These are phyloP conservation scores for Drosophila borborema DNA, from an alignment of 2,888 invertebrate species.

Conservation along the genomic window DNA sequence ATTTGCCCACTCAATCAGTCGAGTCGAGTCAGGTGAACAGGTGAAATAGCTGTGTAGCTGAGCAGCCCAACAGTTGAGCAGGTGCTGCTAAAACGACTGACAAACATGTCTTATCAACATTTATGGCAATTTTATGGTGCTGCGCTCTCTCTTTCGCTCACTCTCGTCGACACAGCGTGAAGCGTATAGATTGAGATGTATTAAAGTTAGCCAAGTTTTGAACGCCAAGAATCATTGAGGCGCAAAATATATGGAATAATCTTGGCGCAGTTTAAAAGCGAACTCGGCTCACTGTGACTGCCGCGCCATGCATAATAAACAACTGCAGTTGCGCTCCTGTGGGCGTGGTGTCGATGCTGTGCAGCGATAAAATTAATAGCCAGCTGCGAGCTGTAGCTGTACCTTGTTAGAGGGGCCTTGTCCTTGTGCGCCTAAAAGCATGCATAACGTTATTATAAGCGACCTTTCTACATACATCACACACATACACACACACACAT, in stretches of 20 bases:
- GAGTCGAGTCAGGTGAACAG: neutral
- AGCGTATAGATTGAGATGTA: slow-evolving; percentile 15
- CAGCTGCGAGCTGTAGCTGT: neutral
- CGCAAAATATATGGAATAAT: slow-evolving; percentile 75
- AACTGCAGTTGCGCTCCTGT: slow-evolving; percentile 42
- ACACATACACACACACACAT: no score
- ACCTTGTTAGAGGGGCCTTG: slow-evolving; percentile 14
- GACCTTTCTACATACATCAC: slow-evolving; percentile 41
- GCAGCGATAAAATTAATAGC: slow-evolving; percentile 47
- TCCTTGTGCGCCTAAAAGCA: slow-evolving; percentile 60
- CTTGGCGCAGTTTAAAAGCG: slow-evolving; percentile 54
- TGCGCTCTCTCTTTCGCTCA: neutral
- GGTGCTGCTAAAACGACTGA: slow-evolving; percentile 40
- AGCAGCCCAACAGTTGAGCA: slow-evolving; percentile 28
- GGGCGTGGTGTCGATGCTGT: slow-evolving; percentile 46
- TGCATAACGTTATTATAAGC: slow-evolving; percentile 57
- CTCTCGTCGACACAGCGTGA: slow-evolving; percentile 10
- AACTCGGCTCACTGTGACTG: slow-evolving; percentile 10
- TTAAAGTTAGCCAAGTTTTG: slow-evolving; percentile 50
- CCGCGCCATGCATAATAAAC: slow-evolving; percentile 55
- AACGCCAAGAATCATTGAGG: slow-evolving; percentile 48
- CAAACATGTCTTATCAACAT: slow-evolving; percentile 77
- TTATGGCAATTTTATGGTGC: slow-evolving; percentile 69
- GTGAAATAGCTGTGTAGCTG: no score
- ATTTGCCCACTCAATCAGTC: slow-evolving; percentile 29